These are phyloP conservation scores for Elymnias hypermnestra DNA, from an alignment of 1,140 invertebrate species.

Conservation along the genomic window DNA sequence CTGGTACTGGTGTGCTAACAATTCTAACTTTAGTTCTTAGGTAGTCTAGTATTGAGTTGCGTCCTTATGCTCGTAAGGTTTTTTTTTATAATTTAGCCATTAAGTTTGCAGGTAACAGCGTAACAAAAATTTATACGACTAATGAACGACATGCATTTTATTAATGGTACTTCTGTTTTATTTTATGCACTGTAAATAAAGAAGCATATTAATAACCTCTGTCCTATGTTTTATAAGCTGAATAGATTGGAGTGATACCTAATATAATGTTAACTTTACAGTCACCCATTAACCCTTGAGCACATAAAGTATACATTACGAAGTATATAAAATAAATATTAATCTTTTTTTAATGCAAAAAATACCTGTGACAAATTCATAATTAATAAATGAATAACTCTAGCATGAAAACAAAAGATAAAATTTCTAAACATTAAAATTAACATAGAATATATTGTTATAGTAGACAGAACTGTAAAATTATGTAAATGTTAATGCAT, in stretches of 20 bases:
- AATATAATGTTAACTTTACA: background rate
- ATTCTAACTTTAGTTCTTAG: slow-evolving; percentile 58
- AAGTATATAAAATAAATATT: too few relatives aligned
- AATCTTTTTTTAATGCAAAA: background rate
- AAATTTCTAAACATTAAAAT: background rate
- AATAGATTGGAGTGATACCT: background rate
- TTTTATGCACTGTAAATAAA: slow-evolving; percentile 16
- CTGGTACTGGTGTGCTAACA: slow-evolving; percentile 72
- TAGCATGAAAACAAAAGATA: background rate
- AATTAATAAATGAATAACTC: background rate
- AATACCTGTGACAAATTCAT: background rate
- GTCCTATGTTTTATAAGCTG: background rate
- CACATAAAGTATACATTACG: too few relatives aligned
- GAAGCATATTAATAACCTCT: background rate
- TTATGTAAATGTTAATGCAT: too few relatives aligned
- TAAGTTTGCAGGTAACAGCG: slow-evolving; percentile 39
- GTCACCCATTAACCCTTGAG: slow-evolving; percentile 5
- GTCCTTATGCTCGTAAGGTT: slow-evolving; percentile 43
- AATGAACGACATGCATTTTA: slow-evolving; percentile 14
- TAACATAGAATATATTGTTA: too few relatives aligned
- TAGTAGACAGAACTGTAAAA: too few relatives aligned
- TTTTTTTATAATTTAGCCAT: slow-evolving; percentile 26
- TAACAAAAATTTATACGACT: slow-evolving; percentile 25
- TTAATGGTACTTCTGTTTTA: slow-evolving; percentile 9
- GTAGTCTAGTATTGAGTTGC: slow-evolving; percentile 50